phyloP scores from a whole-genome alignment of 64 coral and sea anemone species.

The Stichodactyla mertensii region DNA sequence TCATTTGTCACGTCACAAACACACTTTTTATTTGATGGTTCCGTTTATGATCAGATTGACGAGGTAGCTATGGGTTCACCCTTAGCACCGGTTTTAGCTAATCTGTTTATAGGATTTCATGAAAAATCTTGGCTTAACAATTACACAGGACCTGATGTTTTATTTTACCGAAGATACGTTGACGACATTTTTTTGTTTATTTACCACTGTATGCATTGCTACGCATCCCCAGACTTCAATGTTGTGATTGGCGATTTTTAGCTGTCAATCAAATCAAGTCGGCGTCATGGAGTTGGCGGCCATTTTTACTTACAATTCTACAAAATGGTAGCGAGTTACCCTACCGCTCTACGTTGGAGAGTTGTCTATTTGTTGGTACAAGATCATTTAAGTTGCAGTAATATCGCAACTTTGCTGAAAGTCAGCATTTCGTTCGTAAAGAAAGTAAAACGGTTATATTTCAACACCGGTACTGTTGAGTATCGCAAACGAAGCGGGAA shows the following conservation, averaged over 20 bases:
- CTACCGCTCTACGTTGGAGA: neutral
- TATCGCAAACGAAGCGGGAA: too few relatives aligned
- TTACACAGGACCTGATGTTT: too few relatives aligned
- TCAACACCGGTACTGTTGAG: too few relatives aligned
- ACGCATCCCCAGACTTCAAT: neutral
- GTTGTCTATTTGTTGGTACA: neutral
- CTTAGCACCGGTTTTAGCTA: too few relatives aligned
- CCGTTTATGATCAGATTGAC: too few relatives aligned
- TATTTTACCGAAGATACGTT: too few relatives aligned
- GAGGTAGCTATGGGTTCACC: too few relatives aligned
- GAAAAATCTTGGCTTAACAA: too few relatives aligned
- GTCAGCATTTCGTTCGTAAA: neutral
- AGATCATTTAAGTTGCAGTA: neutral
- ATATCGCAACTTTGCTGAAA: neutral
- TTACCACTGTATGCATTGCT: slow-evolving; percentile 15
- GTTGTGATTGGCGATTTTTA: neutral
- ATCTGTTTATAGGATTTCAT: too few relatives aligned
- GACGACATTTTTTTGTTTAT: too few relatives aligned
- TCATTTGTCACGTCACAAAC: too few relatives aligned
- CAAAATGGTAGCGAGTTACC: neutral
- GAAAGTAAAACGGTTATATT: neutral
- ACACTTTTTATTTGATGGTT: too few relatives aligned
- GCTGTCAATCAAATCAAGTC: slow-evolving; percentile 6
- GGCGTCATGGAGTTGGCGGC: neutral
- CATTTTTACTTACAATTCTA: neutral